phyloP scores from a whole-genome alignment of 2,888 invertebrate species.

The Monopis laevigella region DNA sequence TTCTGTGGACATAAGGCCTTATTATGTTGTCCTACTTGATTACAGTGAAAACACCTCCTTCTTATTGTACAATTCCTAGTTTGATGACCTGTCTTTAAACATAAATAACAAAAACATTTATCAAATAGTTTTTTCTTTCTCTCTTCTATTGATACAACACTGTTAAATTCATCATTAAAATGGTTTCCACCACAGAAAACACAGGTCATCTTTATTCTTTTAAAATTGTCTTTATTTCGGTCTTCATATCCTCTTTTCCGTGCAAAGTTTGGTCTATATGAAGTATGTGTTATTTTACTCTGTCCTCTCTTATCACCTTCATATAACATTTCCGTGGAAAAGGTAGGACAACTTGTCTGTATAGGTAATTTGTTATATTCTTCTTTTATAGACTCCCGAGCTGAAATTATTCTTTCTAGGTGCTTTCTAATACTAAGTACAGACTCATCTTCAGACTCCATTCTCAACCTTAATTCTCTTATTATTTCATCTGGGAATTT shows the following conservation, averaged over 20 bases:
- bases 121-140: background rate
- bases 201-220: background rate
- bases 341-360: no score
- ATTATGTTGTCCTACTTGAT: background rate
- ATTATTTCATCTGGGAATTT: conserved; percentile 21
- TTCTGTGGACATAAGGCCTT: conserved; percentile 2
- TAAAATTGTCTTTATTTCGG: background rate
- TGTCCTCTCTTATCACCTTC: background rate
- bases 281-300: no score
- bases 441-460: background rate
- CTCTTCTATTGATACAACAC: background rate
- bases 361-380: background rate
- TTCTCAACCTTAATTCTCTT: conserved; percentile 18
- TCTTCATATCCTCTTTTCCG: no score
- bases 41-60: background rate
- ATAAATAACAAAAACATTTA: background rate
- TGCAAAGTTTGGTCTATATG: no score
- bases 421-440: conserved; percentile 2
- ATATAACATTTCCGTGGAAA: no score
- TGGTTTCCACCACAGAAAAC: background rate
- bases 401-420: conserved; percentile 16
- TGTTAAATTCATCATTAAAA: conserved; percentile 1
- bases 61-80: background rate
- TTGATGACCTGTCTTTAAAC: background rate
- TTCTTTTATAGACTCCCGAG: conserved; percentile 4